Evolutionary conservation across 1,140 invertebrate species (phyloP).

Genomic region (Zaprionus capensis): DNA sequence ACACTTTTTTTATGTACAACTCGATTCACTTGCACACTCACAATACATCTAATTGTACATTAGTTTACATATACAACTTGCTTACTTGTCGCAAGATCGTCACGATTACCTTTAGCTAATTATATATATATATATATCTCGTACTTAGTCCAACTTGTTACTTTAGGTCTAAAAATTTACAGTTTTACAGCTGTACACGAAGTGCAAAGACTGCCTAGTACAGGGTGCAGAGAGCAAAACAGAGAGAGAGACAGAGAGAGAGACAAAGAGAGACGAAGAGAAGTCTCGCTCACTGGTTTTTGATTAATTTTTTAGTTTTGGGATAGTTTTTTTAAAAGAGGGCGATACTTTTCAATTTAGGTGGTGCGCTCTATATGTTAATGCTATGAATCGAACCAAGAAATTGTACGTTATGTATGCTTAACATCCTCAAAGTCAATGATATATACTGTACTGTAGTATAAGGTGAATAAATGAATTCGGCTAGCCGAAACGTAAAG

Average conservation of each 20-base stretch:
- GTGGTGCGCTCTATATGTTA: slow-evolving; percentile 33
- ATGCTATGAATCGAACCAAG: slow-evolving; percentile 38
- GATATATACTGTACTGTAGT: slow-evolving; percentile 14
- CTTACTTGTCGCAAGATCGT: slow-evolving; percentile 42
- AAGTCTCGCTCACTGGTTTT: slow-evolving; percentile 12
- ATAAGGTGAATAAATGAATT: slow-evolving; percentile 32
- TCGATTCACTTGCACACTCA: slow-evolving; percentile 22
- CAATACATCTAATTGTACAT: slow-evolving; percentile 70
- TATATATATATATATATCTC: slow-evolving; percentile 26
- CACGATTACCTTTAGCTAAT: slow-evolving; percentile 53
- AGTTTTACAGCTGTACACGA: slow-evolving; percentile 68
- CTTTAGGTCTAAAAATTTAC: slow-evolving; percentile 56
- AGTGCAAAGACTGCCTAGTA: slow-evolving; percentile 62
- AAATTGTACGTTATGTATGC: slow-evolving; percentile 28
- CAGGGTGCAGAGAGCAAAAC: slow-evolving; percentile 26
- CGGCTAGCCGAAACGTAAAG: slow-evolving; percentile 50
- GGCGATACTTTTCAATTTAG: slow-evolving; percentile 30
- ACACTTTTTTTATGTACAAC: slow-evolving; percentile 24
- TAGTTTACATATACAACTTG: slow-evolving; percentile 63
- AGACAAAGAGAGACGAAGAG: slow-evolving; percentile 1
- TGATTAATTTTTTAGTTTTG: neutral
- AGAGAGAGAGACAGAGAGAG: slow-evolving; percentile 6
- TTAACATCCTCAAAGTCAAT: slow-evolving; percentile 15
- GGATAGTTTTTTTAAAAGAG: neutral
- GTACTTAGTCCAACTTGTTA: slow-evolving; percentile 16